Evolutionary conservation across 2,888 invertebrate genomes (phyloP).

Genomic region (Andrena marginata): DNA sequence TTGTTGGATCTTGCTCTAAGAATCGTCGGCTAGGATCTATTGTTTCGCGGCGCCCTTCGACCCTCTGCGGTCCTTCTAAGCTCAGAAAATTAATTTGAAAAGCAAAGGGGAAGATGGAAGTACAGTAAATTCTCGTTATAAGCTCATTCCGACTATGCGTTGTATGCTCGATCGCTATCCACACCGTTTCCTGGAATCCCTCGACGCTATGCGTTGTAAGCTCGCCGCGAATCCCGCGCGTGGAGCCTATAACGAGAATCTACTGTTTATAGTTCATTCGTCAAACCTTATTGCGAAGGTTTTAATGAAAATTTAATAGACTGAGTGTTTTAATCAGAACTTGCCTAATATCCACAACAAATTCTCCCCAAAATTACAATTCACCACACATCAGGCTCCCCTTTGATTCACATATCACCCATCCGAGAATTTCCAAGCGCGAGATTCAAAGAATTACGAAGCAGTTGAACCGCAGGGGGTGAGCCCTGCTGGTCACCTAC

Average conservation of each 20-base stretch:
- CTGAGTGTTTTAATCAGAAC: too few species aligned
- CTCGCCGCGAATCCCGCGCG: too few species aligned
- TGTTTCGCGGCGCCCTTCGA: constrained; percentile 25
- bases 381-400: neutral
- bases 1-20: constrained; percentile 47
- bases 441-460: neutral
- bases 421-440: constrained; percentile 24
- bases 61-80: constrained; percentile 16
- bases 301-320: too few species aligned
- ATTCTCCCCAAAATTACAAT: too few species aligned
- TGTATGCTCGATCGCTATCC: too few species aligned
- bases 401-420: constrained; percentile 38
- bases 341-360: too few species aligned
- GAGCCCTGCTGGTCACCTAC: constrained; percentile 1
- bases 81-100: neutral
- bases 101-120: neutral
- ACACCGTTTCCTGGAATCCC: too few species aligned
- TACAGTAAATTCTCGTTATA: neutral
- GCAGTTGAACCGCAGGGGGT: constrained; percentile 23
- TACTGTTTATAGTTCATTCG: too few species aligned
- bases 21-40: constrained; percentile 14
- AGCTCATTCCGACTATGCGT: too few species aligned
- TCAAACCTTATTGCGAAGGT: too few species aligned
- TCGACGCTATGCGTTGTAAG: too few species aligned
- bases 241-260: too few species aligned